Percentiles rank a stretch among this genome's conserved stretches.
These are phyloP conservation scores for Lithophane socia DNA, from an alignment of 2,888 invertebrate species.

Conservation along the genomic window DNA sequence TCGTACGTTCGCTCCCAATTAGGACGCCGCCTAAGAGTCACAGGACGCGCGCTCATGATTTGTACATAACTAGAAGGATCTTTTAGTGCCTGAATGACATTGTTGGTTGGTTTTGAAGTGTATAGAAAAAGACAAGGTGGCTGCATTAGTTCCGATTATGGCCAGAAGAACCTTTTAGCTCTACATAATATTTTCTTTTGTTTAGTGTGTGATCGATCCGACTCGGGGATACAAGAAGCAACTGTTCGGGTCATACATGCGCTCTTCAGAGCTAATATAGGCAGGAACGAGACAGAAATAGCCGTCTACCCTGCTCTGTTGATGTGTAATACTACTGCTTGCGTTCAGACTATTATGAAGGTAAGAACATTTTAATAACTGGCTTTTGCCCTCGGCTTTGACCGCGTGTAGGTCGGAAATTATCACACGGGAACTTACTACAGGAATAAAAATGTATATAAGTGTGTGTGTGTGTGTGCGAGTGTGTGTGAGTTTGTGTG, in stretches of 20 bases:
- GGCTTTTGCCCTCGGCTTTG: not conserved
- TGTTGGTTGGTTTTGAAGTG: no score
- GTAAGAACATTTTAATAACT: slow-evolving; percentile 32
- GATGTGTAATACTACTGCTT: slow-evolving; percentile 41
- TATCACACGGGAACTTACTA: not conserved
- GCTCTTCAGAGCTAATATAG: slow-evolving; percentile 64
- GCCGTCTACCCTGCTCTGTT: slow-evolving; percentile 46
- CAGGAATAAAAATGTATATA: not conserved
- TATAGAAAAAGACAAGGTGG: no score
- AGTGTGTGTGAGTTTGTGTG: no score
- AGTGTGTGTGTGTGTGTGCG: no score
- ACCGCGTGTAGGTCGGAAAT: not conserved
- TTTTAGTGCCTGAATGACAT: no score
- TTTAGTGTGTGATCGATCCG: slow-evolving; percentile 45
- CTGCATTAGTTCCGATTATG: no score
- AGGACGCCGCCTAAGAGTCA: no score
- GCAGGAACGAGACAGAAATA: slow-evolving; percentile 21
- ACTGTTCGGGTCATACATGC: slow-evolving; percentile 49
- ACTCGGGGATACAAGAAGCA: slow-evolving; percentile 43
- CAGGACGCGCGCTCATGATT: no score
- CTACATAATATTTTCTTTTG: not conserved
- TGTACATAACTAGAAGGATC: no score
- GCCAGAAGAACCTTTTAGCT: no score
- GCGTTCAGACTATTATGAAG: slow-evolving; percentile 47
- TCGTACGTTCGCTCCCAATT: no score